Evolutionary conservation across 1,140 invertebrate genomes (phyloP).

Genomic region (Tenebrio molitor): DNA sequence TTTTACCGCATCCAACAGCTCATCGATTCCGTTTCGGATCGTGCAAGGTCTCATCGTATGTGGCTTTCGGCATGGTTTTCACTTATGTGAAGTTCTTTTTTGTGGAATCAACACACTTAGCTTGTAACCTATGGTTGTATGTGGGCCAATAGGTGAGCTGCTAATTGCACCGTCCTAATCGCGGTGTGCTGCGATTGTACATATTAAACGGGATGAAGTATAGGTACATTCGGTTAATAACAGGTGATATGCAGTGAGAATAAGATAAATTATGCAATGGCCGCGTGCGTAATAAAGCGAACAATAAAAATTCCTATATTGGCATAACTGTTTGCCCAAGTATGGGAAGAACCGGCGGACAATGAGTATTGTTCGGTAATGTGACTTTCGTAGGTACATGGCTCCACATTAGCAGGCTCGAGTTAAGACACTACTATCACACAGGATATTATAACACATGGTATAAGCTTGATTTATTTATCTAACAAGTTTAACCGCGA

Average conservation of each 20-base stretch:
- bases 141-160: conserved; percentile 18
- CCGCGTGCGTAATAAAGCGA: background rate
- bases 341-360: conserved; percentile 24
- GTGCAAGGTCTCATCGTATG: conserved; percentile 14
- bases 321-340: conserved; percentile 38
- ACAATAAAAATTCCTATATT: conserved; percentile 29
- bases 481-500: background rate
- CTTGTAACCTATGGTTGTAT: background rate
- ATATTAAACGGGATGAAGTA: background rate
- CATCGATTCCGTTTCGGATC: background rate
- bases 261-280: background rate
- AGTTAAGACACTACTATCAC: background rate
- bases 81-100: conserved; percentile 5
- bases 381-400: background rate
- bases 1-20: no score
- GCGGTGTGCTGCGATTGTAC: background rate
- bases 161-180: background rate
- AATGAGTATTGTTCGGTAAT: conserved; percentile 32
- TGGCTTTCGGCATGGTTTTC: conserved; percentile 18
- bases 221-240: background rate
- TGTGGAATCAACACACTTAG: conserved; percentile 5
- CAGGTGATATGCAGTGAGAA: conserved; percentile 12
- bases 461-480: background rate
- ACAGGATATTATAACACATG: background rate
- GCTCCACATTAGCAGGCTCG: background rate